Evolutionary conservation across 2,113 vertebrate genomes (phyloP), one percentile per base, ranked within the genome.

Genomic region (Callipepla californica): DNA sequence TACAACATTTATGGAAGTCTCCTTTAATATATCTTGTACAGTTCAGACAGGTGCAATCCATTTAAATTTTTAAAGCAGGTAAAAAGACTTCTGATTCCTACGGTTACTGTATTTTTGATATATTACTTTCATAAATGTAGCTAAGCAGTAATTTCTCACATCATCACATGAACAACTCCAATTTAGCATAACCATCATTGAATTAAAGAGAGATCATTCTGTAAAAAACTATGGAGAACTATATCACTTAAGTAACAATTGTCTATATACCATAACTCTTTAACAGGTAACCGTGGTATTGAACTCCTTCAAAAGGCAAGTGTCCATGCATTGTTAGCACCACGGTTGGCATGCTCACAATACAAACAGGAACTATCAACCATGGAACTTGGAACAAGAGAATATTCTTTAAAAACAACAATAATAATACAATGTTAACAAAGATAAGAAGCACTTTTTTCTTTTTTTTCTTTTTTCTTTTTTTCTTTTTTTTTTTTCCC

Each of bases 391-490:
- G 80, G 94, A 96, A 96, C 96, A 95, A 97, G 97, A 97, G 92
- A 97, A 96, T 96, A 90, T 75, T 97, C 68, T 93, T 96, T 95
- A 97, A 97, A 94, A 97, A 98, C 98, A 98, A 96, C 96, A 83
- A 98, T 96, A 96, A 97, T 96, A 97, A 97, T 97, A 98, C 95
- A 97, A 94, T 96, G 97, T 97, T 98, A 98, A 98, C 97, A 98
- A 98, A 98, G 95, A 98, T 98, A 98, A 98, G 98, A 98, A 98
- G 98, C 98, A 98, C 97, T 98, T 95, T 95, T 97, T 89, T 30
- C 0, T 32, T 90, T 91, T 96, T 90, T 3, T 6, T 0, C 6
- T 8, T 55, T 67, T 50, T 68, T 8, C 1, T 4, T 1, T 47
- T 58, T 88, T 51, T 51, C 4, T 25, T 15, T 3, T 2, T 8